Evolutionary conservation across 2,113 vertebrate species (phyloP).

Genomic region (Boulengeromyrus knoepffleri): DNA sequence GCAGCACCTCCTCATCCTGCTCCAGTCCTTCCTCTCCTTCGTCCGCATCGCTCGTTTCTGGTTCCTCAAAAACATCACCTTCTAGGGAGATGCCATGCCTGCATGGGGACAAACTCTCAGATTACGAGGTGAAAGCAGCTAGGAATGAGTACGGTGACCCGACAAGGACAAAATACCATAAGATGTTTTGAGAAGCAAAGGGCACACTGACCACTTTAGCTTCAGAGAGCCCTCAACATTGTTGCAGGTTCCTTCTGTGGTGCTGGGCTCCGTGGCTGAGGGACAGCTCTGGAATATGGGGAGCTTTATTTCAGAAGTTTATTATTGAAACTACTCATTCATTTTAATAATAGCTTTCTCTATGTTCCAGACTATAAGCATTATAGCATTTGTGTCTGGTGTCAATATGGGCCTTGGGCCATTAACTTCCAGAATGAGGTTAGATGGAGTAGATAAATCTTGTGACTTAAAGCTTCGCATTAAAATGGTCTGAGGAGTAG

Average conservation of each 20-base stretch:
- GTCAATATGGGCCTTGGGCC: not conserved
- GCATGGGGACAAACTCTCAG: not conserved
- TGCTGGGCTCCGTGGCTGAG: constrained; percentile 61
- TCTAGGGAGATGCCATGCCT: constrained; percentile 55
- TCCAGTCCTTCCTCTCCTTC: constrained; percentile 51
- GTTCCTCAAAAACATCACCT: constrained; percentile 55
- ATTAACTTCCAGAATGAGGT: not conserved
- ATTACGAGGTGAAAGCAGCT: not conserved
- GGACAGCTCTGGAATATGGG: constrained; percentile 59
- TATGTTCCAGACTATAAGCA: not conserved
- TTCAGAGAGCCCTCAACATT: constrained; percentile 47
- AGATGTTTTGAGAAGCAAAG: not conserved
- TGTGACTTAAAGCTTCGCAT: not conserved
- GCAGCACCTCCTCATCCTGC: constrained; percentile 39
- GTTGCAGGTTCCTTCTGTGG: constrained; percentile 57
- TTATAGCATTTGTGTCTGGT: not conserved
- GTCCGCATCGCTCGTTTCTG: constrained; percentile 50
- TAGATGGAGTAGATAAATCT: not conserved
- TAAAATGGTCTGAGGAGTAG: not conserved
- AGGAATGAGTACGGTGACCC: not conserved
- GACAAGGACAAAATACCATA: not conserved
- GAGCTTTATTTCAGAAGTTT: not conserved
- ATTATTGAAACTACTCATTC: not conserved
- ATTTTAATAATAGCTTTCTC: not conserved
- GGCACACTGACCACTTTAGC: constrained; percentile 65